These are phyloP conservation scores for Astreopora myriophthalma DNA, from an alignment of 64 coral and sea anemone genomes.

Conservation along the genomic window DNA sequence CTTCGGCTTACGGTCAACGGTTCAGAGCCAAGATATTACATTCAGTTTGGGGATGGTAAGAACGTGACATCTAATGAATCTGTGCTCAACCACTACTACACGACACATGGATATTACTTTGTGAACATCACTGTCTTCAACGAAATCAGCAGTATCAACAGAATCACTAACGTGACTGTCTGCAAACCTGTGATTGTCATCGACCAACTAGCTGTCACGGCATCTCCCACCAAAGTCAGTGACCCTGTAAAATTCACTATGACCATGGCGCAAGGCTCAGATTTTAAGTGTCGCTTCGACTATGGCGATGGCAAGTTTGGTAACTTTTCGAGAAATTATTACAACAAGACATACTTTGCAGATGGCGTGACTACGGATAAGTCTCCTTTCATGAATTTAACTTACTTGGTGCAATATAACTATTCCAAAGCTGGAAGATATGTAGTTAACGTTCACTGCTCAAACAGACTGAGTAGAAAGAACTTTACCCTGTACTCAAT, in stretches of 20 bases:
- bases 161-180: neutral
- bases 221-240: slow-evolving; percentile 25
- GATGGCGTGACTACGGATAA: slow-evolving; percentile 41
- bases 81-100: neutral
- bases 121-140: slow-evolving; percentile 54
- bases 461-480: slow-evolving; percentile 51
- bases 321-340: slow-evolving; percentile 12
- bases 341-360: slow-evolving; percentile 49
- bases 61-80: slow-evolving; percentile 20
- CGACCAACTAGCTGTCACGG: slow-evolving; percentile 2
- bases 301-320: slow-evolving; percentile 26
- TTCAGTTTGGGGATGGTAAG: neutral
- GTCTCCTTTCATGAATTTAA: slow-evolving; percentile 58
- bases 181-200: slow-evolving; percentile 63
- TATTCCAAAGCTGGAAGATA: slow-evolving; percentile 39
- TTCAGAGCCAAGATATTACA: slow-evolving; percentile 39
- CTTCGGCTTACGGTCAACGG: slow-evolving; percentile 40
- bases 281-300: slow-evolving; percentile 53
- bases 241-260: neutral
- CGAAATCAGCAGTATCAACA: slow-evolving; percentile 29
- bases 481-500: neutral
- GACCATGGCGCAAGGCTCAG: slow-evolving; percentile 58
- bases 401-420: neutral
- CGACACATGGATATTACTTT: neutral
- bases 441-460: slow-evolving; percentile 22